Base-by-base conservation (phyloP, 2,113 vertebrate species). In the Xyrauchen texanus region DNA sequence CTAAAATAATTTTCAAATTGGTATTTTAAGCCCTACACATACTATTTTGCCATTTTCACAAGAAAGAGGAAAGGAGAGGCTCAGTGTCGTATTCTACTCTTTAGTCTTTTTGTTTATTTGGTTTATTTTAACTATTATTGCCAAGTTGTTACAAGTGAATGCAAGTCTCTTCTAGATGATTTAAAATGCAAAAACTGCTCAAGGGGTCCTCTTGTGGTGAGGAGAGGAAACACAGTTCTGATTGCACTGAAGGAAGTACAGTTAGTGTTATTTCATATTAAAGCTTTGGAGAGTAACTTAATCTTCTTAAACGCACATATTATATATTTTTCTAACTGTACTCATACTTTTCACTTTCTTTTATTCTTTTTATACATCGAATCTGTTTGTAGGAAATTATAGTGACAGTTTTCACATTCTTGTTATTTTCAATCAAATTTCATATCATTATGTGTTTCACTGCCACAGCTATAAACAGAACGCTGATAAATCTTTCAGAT, bases 181-280 rank as follows among this genome's bases (percentile, higher is more conserved):
- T 10, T 49, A 60, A 64, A 64, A 75, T 82, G 45, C 58, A 82
- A 46, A 81, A 53, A 62, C 73, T 85, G 85, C 81, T 84, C 81
- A 85, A 75, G 45, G 63, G 77, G 81, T 78, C 90, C 88, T 87
- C 91, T 89, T 85, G 90, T 91, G 91, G 90, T 55, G 51, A 51
- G 5, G 77, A 62, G 10, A 12, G 58, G 42, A 69, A 86, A 34
- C 3, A 0, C 47, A 34, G 21, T 34, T 34, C 21, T 34, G 21
- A 3, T 34, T 34, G 21, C 21, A 34, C 21, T 34, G 21, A 34
- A 34, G 21, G 21, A 34, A 34, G 21, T 34, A 34, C 21, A 34
- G 21, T 34, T 34, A 34, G 21, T 34, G 21, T 34, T 1, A 34
- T 34, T 34, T 34, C 21, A 34, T 3, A 34, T 34, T 34, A 34